Percentiles rank a stretch among this genome's conserved stretches.
Conservation (phyloP, 2,113 vertebrate genomes). For the Rhinopomastus cyanomelas region DNA sequence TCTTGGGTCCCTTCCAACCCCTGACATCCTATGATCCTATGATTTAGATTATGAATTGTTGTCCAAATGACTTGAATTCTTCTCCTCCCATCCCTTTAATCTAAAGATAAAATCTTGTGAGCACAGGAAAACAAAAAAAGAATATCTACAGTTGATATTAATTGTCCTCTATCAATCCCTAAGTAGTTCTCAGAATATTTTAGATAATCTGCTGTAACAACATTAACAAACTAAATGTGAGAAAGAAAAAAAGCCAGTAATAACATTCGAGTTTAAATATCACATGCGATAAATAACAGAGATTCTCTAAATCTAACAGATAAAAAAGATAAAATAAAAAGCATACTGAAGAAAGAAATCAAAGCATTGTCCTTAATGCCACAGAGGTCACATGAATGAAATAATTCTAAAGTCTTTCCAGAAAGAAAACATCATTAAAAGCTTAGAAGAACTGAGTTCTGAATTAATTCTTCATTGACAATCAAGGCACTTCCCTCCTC, state of each 20-base stretch:
- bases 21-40: too few species aligned
- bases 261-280: conserved; percentile 37
- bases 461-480: conserved; percentile 14
- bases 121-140: neutral
- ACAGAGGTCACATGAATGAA: conserved; percentile 13
- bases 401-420: conserved; percentile 38
- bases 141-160: conserved; percentile 45
- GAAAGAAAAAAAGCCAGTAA: conserved; percentile 35
- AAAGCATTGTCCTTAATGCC: conserved; percentile 9
- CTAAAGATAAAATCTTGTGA: conserved; percentile 38
- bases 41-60: conserved; percentile 13
- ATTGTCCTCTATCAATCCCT: conserved; percentile 24
- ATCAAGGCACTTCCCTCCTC: neutral
- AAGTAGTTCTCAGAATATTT: conserved; percentile 42
- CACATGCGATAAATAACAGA: conserved; percentile 8
- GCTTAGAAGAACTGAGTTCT: conserved; percentile 1
- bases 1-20: too few species aligned
- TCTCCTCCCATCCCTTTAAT: conserved; percentile 29
- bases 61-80: conserved; percentile 34
- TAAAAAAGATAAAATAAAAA: conserved; percentile 19
- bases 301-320: conserved; percentile 25
- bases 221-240: conserved; percentile 38
- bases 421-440: conserved; percentile 49
- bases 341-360: neutral
- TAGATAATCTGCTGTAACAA: conserved; percentile 5